Evolutionary conservation across 1,140 invertebrate genomes (phyloP), one percentile per base, ranked within the genome.

Genomic region (Anastrepha obliqua): DNA sequence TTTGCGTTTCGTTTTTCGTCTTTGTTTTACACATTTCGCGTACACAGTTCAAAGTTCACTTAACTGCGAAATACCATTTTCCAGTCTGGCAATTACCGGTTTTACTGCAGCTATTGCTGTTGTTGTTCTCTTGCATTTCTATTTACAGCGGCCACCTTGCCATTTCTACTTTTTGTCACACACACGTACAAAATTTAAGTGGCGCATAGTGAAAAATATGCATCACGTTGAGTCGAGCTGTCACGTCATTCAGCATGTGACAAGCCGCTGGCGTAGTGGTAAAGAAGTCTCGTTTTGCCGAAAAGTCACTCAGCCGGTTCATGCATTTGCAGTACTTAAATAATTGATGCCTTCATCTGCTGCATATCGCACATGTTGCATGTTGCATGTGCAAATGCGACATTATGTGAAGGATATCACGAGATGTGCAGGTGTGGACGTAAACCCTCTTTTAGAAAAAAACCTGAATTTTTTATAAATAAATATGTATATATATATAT

Each of bases 341-440:
- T 81, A 81, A 81, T 81, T 81, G 47, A 81, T 81, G 74, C 9
- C 42, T 81, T 81, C 74, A 81, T 55, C 74, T n/a, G 74, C 47
- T 58, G 15, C 42, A 78, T 15, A 13, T 15, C 2, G 7, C 64
- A 67, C 64, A 67, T 67, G 64, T 67, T 11, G 29, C 20, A 42
- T 15, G 65, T 70, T 70, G 65, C 15, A 74, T 55, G 74, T n/a
- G 20, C 15, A n/a, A 81, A 81, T 81, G 74, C 47, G n/a, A 29
- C 74, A 55, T 47, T 55, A 67, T 39, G 17, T 20, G 7, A 20
- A 44, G 67, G 67, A 44, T 74, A n/a, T 4, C 67, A 47, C 42
- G 15, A 74, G 42, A 74, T 74, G 4, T 47, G 42, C 1, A 17
- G 1, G 5, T 9, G 65, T 13, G 29, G 29, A 29, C 29, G 29